Base-by-base conservation (phyloP, 2,113 vertebrate genomes). In the Raja brachyura region DNA sequence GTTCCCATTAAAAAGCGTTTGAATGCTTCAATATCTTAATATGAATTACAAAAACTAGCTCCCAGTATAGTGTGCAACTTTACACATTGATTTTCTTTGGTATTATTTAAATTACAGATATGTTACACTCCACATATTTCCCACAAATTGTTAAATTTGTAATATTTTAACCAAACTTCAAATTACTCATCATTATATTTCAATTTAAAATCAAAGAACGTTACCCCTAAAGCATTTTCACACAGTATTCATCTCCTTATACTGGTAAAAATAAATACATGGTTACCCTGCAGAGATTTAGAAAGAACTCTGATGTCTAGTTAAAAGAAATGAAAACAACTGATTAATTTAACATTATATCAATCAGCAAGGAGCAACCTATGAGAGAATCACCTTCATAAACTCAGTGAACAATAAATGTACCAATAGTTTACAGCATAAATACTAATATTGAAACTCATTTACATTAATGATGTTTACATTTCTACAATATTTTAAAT, bases 1-100 rank as follows among this genome's bases (percentile, higher is more conserved):
- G 61, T 66, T 90, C n/a, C n/a, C 59, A 68, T 90, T 90, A 90
- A 90, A 6, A 68, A 61, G 63, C 39, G 68, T 90, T 18, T 83
- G 0, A 66, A 14, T 31, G 63, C 7, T 68, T 20, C n/a, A 66
- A 90, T 39, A 68, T 13, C 33, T 18, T 33, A 90, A 68, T 66
- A 33, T 68, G 68, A 3, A 90, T 22, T 39, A 14, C 20, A 59
- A 54, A 5, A 56, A 9, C 54, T 68, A 90, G 28, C 33, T 90
- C 70, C 18, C 5, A 10, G n/a, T 90, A 68, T 18, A 70, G 61
- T 90, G 31, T 68, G 16, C n/a, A 90, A 13, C 22, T 16, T 39
- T 39, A 70, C 18, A 16, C n/a, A 11, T 63, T 31, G 5, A 61
- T 86, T 61, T 68, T 70, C 33, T 8, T 16, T 11, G 3, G 1